phyloP scores from a whole-genome alignment of 2,888 invertebrate species.

The Zhuqinia jingwanae region DNA sequence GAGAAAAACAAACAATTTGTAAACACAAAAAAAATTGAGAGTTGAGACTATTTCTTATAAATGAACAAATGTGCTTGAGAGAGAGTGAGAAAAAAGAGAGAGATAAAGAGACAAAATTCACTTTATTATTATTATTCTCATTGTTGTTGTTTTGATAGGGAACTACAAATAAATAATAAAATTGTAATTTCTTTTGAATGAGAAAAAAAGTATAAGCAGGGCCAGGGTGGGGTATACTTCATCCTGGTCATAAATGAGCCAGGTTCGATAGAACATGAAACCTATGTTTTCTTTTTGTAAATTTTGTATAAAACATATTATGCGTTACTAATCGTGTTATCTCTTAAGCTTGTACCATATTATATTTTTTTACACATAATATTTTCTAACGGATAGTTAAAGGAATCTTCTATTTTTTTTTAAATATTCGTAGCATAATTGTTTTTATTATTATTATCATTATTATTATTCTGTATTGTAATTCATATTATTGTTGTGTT shows the following conservation, averaged over 20 bases:
- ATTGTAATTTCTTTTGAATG: slow-evolving; percentile 16
- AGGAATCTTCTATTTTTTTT: not conserved
- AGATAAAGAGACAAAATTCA: not conserved
- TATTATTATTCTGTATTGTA: not conserved
- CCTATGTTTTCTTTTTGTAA: not conserved
- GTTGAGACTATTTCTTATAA: slow-evolving; percentile 13
- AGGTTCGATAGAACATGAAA: not conserved
- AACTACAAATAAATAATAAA: not conserved
- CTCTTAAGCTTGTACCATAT: slow-evolving; percentile 9
- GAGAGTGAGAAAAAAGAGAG: not conserved
- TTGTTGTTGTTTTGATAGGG: not conserved
- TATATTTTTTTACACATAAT: not conserved
- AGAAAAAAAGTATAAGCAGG: not conserved
- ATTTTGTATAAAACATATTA: not conserved
- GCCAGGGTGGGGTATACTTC: not conserved
- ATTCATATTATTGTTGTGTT: slow-evolving; percentile 17
- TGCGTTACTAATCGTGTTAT: not conserved
- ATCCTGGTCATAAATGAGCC: no score
- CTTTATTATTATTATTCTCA: not conserved
- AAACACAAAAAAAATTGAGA: not conserved
- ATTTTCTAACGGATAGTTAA: not conserved
- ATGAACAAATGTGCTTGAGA: not conserved
- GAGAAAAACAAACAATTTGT: slow-evolving; percentile 25
- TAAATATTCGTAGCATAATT: not conserved
- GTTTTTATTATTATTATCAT: not conserved